These are phyloP conservation scores for Laothoe populi DNA, from an alignment of 2,888 invertebrate species.

Conservation along the genomic window DNA sequence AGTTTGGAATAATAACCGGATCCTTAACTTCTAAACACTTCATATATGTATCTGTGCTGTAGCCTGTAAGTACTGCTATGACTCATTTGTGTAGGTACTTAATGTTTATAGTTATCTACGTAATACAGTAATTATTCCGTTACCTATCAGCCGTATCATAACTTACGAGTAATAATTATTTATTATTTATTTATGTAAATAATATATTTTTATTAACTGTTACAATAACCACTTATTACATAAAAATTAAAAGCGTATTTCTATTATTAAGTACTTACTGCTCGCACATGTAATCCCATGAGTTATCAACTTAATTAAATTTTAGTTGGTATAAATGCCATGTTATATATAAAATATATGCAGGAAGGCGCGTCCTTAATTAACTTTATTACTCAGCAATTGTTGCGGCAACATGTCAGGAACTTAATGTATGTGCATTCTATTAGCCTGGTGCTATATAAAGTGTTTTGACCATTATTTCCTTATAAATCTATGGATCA, in stretches of 20 bases:
- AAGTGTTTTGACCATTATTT: too few species aligned
- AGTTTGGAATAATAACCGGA: constrained; percentile 68
- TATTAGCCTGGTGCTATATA: background rate
- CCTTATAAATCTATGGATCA: too few species aligned
- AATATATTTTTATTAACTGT: background rate
- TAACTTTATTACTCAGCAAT: background rate
- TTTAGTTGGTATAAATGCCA: background rate
- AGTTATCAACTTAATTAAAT: constrained; percentile 18
- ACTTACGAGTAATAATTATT: background rate
- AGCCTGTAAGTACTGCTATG: constrained; percentile 15
- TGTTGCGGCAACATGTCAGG: background rate
- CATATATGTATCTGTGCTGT: constrained; percentile 14
- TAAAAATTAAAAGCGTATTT: background rate
- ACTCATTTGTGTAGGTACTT: constrained; percentile 37
- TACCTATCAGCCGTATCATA: background rate
- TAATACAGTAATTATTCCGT: background rate
- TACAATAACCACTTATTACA: background rate
- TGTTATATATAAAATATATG: constrained; percentile 7
- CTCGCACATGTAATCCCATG: background rate
- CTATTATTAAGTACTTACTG: background rate
- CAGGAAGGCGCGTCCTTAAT: constrained; percentile 8
- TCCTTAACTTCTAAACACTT: constrained; percentile 48
- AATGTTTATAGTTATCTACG: constrained; percentile 1
- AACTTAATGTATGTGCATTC: background rate
- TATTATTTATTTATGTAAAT: background rate